Evolutionary conservation across 2,888 invertebrate genomes (phyloP), one percentile per base, ranked within the genome.

Genomic region (Apantesis nais): DNA sequence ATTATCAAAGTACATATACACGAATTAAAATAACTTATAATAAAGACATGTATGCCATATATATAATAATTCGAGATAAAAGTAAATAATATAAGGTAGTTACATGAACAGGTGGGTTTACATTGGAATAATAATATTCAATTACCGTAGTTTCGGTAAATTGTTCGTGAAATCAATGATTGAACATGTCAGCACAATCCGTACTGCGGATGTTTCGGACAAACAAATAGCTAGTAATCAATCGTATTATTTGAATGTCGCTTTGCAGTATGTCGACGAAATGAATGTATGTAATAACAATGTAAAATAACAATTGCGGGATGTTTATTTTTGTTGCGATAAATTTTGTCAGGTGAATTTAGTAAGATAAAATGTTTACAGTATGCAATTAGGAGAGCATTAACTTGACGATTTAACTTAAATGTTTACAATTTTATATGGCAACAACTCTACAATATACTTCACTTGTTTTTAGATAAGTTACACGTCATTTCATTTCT

Each of bases 151-250:
- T 83, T 85, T 85, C 74, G 82, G 79, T 83, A 86, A 90, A 90
- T 90, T 87, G 87, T 83, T 83, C 83, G 84, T 87, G 82, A 87
- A 89, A 88, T 89, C 86, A 86, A 85, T 89, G 88, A 90, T 90
- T 89, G 87, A 88, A 88, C 88, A 87, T 86, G 86, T 89, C 87
- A 86, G 82, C 81, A 81, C 82, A 86, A 83, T 79, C 82, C 83
- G 84, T 86, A 85, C 74, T 87, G 87, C 85, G 88, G 87, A 89
- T 88, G 88, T 88, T 86, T 79, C 83, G 76, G 73, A 73, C 83
- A 87, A 89, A 90, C 89, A 90, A 88, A 91, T 89, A 84, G 85
- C 84, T 81, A 76, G 88, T 89, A 88, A 90, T 91, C 88, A 90
- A 89, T 90, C 84, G 85, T 86, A 88, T 90, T 88, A 88, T 90